A percentile compares a stretch with the other conserved stretches of the same genome.
Conservation (phyloP, 2,113 vertebrate species). For the Gavialis gangeticus region DNA sequence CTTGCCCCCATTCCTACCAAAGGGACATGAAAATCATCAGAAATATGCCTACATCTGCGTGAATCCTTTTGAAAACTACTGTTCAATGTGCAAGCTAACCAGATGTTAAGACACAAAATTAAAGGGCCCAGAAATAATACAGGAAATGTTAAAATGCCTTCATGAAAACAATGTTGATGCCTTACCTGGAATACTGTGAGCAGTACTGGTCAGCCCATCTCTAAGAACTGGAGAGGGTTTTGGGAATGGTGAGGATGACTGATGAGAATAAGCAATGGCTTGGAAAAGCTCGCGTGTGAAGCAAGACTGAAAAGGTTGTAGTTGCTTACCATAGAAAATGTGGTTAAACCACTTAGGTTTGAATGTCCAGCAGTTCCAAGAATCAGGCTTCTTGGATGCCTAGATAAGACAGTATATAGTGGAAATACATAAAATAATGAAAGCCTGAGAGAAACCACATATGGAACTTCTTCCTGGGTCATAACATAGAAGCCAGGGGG, state of each 20-base stretch:
- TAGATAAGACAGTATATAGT: neutral
- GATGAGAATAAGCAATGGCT: neutral
- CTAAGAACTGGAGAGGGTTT: neutral
- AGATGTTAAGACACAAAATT: neutral
- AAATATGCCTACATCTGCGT: too few relatives aligned
- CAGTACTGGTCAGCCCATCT: rapidly evolving
- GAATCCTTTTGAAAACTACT: neutral
- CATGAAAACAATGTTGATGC: neutral
- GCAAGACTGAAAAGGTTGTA: neutral
- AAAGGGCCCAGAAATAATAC: neutral
- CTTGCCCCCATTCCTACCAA: neutral
- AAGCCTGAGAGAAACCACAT: neutral
- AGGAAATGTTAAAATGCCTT: neutral
- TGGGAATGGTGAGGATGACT: neutral
- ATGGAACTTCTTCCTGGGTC: neutral
- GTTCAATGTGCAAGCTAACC: neutral
- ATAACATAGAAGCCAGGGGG: neutral
- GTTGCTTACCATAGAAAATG: neutral
- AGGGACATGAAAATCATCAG: too few relatives aligned
- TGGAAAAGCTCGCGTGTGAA: neutral
- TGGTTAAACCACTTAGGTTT: neutral
- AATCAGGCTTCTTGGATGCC: too few relatives aligned
- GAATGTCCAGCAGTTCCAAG: too few relatives aligned
- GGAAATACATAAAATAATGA: neutral
- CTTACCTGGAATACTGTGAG: neutral